Base-by-base conservation (phyloP, 1,140 invertebrate genomes). In the Tetramorium alpestre region DNA sequence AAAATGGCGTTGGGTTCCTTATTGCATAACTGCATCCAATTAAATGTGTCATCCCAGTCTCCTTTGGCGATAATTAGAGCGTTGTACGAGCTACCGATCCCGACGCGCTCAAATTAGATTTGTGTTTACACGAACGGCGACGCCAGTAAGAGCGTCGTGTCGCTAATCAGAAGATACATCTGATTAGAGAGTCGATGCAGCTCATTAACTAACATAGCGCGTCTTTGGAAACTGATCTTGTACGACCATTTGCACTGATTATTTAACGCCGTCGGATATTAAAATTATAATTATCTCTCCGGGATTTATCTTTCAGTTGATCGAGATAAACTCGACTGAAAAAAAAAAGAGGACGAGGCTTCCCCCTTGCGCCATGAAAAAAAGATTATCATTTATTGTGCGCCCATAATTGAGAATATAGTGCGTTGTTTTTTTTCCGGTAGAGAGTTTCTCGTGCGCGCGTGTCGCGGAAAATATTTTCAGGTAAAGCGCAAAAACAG, bases 161-260 rank as follows among this genome's bases (percentile, higher is more conserved):
- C 89, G 88, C 90, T 89, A 93, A 92, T 94, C 93, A 93, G 87
- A 93, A 93, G 90, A 89, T 93, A 91, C 91, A 92, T 93, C 91
- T 95, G 94, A 95, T 94, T 94, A 94, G 91, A 95, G 94, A 93
- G 89, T 90, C 87, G 25, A 88, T 75, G 81, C 82, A 90, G 88
- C 91, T 93, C 92, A 91, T 94, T 94, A 93, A 93, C 93, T 94
- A 93, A 64, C 92, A 64, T 72, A 73, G 86, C 67, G 85, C 84
- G 88, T 72, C 70, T 28, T 62, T 80, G 72, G 81, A 60, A 84
- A 88, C 89, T 92, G 87, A 93, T 93, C 91, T 92, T 89, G 81
- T 67, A 64, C 73, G 60, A 56, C 47, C 70, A 75, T 90, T 82
- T 89, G 88, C 88, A 73, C 72, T 88, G 88, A 90, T 91, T 91